phyloP scores from a whole-genome alignment of 2,113 vertebrate genomes.

The Delphinus delphis region DNA sequence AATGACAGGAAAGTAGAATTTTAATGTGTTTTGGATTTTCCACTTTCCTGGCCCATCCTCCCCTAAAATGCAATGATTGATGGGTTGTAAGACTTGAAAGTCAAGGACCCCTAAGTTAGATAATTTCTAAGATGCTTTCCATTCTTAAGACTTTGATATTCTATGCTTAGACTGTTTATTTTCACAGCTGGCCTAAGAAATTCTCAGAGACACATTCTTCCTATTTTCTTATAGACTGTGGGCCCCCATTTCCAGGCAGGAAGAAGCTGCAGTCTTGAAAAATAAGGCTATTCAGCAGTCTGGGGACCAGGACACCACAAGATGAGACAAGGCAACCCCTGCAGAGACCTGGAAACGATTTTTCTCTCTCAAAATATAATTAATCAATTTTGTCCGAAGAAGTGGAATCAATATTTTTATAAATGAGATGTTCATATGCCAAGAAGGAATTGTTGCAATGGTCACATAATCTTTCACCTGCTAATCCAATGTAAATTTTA shows the following conservation, averaged over 20 bases:
- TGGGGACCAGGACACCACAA: background rate
- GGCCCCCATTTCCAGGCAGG: background rate
- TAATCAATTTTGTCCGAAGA: conserved; percentile 74
- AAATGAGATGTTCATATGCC: conserved; percentile 74
- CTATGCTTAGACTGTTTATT: background rate
- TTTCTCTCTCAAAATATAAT: conserved; percentile 76
- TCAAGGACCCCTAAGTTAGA: background rate
- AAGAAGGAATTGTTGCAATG: conserved; percentile 37
- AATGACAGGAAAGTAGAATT: background rate
- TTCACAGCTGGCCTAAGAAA: background rate
- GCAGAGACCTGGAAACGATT: conserved; percentile 71
- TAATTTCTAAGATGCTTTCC: background rate
- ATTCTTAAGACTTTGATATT: background rate
- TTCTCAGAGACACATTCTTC: background rate
- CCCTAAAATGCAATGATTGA: background rate
- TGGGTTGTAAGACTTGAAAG: background rate
- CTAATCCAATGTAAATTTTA: conserved; percentile 67
- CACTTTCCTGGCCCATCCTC: background rate
- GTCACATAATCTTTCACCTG: conserved; percentile 57
- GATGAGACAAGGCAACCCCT: conserved; percentile 33
- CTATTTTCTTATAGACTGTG: background rate
- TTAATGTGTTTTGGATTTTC: background rate
- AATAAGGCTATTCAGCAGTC: conserved; percentile 19
- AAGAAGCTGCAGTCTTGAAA: conserved; percentile 23
- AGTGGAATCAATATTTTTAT: conserved; percentile 76